Evolutionary conservation across 2,113 vertebrate genomes (phyloP).

Genomic region (Abramis brama): DNA sequence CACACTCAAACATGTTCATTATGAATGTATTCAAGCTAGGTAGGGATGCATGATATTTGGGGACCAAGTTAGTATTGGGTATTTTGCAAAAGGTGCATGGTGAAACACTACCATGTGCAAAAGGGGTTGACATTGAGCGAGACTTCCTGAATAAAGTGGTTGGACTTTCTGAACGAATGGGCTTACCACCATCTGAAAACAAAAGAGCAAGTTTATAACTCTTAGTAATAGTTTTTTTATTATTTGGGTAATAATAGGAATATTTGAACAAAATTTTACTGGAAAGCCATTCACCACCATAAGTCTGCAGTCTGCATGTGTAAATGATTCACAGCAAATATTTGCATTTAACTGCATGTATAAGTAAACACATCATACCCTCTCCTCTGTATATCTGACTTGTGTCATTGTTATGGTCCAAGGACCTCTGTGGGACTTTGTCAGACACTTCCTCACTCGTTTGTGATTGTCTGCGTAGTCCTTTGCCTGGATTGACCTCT

Average conservation of each 20-base stretch:
- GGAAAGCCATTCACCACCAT: neutral
- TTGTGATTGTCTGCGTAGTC: conserved; percentile 68
- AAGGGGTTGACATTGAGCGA: conserved; percentile 72
- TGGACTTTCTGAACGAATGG: conserved; percentile 60
- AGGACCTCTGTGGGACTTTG: conserved; percentile 55
- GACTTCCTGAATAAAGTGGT: conserved; percentile 72
- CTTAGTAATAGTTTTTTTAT: neutral
- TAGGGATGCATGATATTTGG: too few relatives aligned
- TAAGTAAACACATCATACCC: neutral
- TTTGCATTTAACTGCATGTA: neutral
- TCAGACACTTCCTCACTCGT: conserved; percentile 73
- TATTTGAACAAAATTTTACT: neutral
- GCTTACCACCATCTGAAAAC: conserved; percentile 67
- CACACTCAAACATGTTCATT: neutral
- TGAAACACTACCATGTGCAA: conserved; percentile 53
- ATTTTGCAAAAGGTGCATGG: neutral
- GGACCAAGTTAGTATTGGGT: neutral
- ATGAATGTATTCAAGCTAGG: neutral
- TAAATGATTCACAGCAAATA: neutral
- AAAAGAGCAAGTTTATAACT: neutral
- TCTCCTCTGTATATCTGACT: conserved; percentile 68
- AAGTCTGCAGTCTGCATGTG: neutral
- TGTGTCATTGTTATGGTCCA: conserved; percentile 62
- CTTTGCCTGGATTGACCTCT: conserved; percentile 65
- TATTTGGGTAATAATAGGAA: neutral